Conservation (phyloP, 2,113 vertebrate species). For the Aplodontia rufa region DNA sequence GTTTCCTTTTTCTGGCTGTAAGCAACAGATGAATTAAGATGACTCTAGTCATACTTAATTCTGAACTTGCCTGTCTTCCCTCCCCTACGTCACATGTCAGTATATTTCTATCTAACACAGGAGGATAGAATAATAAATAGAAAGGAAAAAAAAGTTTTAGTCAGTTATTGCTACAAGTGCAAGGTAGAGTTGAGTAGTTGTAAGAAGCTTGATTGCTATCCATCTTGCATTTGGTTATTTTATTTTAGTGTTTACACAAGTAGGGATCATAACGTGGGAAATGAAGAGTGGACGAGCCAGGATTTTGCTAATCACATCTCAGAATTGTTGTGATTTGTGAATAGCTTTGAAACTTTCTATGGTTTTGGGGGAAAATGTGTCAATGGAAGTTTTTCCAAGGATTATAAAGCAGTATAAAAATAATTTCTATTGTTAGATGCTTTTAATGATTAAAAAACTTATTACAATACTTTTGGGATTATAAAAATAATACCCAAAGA, state of each 20-base stretch:
- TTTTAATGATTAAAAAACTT: not conserved
- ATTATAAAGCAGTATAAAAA: not conserved
- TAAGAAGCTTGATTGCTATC: not conserved
- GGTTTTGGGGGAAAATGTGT: not conserved
- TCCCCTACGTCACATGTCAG: not conserved
- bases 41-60: not conserved
- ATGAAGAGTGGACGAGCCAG: not conserved
- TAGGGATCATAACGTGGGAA: not conserved
- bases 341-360: not conserved
- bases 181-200: not conserved
- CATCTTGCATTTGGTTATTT: not conserved
- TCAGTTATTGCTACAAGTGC: not conserved
- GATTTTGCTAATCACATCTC: not conserved
- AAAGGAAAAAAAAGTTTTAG: not conserved
- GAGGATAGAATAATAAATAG: not conserved
- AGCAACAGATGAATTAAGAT: constrained; percentile 4
- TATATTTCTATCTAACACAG: not conserved
- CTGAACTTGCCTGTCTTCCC: not conserved
- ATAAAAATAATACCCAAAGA: not conserved
- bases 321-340: not conserved
- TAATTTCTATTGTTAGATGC: not conserved
- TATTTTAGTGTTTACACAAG: not conserved
- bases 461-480: not conserved
- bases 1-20: constrained; percentile 3
- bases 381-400: not conserved